These are phyloP conservation scores for Pentamera pediparva DNA, from an alignment of 53 echinoderm and acorn worm genomes.

Conservation along the genomic window DNA sequence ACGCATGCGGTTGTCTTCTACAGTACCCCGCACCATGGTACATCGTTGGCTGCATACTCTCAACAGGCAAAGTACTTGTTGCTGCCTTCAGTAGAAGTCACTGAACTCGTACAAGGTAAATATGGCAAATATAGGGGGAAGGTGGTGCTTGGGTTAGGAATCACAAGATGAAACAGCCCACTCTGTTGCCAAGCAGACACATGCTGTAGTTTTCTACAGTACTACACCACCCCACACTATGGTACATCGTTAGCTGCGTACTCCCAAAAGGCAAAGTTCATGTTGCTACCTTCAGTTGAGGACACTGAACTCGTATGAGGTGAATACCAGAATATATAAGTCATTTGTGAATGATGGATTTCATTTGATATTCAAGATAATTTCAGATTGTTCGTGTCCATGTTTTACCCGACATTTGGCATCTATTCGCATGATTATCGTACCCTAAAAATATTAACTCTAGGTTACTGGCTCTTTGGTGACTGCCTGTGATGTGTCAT, in stretches of 20 bases:
- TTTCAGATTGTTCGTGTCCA: too few species aligned
- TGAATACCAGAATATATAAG: too few species aligned
- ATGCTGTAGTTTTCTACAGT: conserved; percentile 87
- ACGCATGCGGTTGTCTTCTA: conserved; percentile 82
- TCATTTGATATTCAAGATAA: too few species aligned
- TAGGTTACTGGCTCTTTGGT: too few species aligned
- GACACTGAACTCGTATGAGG: conserved; percentile 75
- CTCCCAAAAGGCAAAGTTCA: conserved; percentile 80
- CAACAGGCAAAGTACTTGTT: conserved; percentile 82
- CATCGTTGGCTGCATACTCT: conserved; percentile 81
- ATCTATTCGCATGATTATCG: too few species aligned
- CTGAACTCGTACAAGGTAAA: conserved; percentile 69
- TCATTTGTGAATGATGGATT: too few species aligned
- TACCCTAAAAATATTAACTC: too few species aligned
- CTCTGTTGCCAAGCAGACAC: conserved; percentile 50
- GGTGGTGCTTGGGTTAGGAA: too few species aligned
- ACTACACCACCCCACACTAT: conserved; percentile 95
- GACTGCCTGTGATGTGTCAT: too few species aligned
- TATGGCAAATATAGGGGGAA: too few species aligned
- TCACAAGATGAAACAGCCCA: conserved; percentile 3
- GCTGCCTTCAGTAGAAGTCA: conserved; percentile 85
- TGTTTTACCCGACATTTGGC: too few species aligned
- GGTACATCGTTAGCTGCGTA: conserved; percentile 83
- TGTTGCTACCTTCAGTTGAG: conserved; percentile 82
- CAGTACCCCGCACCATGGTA: conserved; percentile 94